These are phyloP conservation scores for Mantis religiosa DNA, from an alignment of 2,888 invertebrate genomes.

Conservation along the genomic window DNA sequence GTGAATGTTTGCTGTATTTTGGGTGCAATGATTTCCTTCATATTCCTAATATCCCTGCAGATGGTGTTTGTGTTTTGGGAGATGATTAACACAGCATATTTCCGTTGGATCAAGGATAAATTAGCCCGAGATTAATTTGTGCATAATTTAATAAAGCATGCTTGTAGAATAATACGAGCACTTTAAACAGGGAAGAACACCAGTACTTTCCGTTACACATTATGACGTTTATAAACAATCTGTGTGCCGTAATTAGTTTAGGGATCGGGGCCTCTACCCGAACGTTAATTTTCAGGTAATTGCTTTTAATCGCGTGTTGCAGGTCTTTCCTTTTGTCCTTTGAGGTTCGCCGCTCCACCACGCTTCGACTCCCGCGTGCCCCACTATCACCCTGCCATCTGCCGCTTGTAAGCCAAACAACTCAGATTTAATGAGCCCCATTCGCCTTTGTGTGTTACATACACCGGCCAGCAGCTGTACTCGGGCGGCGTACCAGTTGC, in stretches of 20 bases:
- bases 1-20: no score
- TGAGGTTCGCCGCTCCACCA: conserved; percentile 25
- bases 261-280: conserved; percentile 17
- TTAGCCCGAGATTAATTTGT: background rate
- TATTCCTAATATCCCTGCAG: background rate
- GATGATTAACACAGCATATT: background rate
- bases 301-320: conserved; percentile 30
- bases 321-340: conserved; percentile 22
- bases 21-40: no score
- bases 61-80: background rate
- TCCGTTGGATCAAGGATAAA: background rate
- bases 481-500: background rate
- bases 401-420: background rate
- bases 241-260: conserved; percentile 25
- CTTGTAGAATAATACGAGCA: background rate
- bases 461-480: background rate
- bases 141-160: background rate
- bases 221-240: conserved; percentile 19
- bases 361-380: background rate
- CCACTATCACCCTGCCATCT: background rate
- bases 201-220: background rate
- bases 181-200: background rate
- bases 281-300: conserved; percentile 31
- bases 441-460: background rate
- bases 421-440: background rate